These are phyloP conservation scores for Hypercompe scribonia DNA, from an alignment of 2,888 invertebrate species.

Conservation along the genomic window DNA sequence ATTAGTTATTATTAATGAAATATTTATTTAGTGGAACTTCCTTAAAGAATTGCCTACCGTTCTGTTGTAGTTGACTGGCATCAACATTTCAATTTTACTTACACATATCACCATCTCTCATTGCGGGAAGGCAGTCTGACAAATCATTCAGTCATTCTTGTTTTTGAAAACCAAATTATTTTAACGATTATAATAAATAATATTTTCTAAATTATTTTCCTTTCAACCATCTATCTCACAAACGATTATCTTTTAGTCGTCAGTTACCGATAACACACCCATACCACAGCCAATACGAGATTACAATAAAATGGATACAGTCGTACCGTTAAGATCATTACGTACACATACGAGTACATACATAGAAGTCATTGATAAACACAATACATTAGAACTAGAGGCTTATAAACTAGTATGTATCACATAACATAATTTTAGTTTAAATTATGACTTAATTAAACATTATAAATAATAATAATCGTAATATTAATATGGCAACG, in stretches of 20 bases:
- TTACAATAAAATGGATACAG: background rate
- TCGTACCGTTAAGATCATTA: background rate
- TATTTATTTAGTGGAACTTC: background rate
- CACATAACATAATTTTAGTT: conserved; percentile 81
- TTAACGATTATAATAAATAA: background rate
- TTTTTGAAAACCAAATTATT: background rate
- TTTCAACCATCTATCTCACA: background rate
- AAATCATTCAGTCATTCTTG: background rate
- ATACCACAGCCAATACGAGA: background rate
- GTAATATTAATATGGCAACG: conserved; percentile 86
- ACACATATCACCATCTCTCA: background rate
- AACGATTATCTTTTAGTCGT: background rate
- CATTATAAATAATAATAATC: conserved; percentile 84
- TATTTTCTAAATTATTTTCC: background rate
- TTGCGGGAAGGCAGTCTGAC: background rate
- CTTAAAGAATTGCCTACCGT: background rate
- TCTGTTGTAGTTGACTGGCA: background rate
- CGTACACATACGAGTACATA: background rate
- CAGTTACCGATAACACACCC: background rate
- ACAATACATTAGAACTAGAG: conserved; percentile 41
- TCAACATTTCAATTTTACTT: background rate
- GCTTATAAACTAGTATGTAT: conserved; percentile 75
- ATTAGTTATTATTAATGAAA: background rate
- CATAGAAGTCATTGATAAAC: conserved; percentile 23
- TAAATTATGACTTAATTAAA: conserved; percentile 81